Base-by-base conservation (phyloP, 2,888 invertebrate genomes). In the Diadegma fenestrale region DNA sequence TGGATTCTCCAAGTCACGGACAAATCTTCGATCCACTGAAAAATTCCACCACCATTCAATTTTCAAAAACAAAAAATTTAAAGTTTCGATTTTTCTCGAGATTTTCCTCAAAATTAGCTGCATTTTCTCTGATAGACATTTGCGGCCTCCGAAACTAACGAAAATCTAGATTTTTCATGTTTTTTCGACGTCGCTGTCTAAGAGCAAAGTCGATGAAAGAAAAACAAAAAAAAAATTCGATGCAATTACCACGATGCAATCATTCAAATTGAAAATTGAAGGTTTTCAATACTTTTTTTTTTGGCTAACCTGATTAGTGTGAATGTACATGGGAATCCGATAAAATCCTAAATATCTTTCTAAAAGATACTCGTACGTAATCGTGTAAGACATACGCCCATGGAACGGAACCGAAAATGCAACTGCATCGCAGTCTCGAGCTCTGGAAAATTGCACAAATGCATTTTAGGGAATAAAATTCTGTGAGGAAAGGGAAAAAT, bases 351-450 rank as follows among this genome's bases (percentile, higher is more conserved):
- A 66, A 77, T 77, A 72, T 72, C 77, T 63, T 19, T 82, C 77
- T 54, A 82, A 58, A 37, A 82, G 54, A 41, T 77, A 82, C 54
- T 82, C 82, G 58, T 82, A 82, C n/a, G 54, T 77, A 22, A 82
- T 33, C 14, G 54, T 77, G 48, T 82, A 82, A 22, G 41, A 54
- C 41, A 82, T 51, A 22, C 4, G 77, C 77, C 8, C 43, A 41
- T 33, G 30, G 43, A 7, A 33, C 41, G 22, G 63, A 64, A 82
- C 45, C 12, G 77, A 51, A 37, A 82, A 12, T 14, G 63, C 54
- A 41, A 69, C 69, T n/a, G 71, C 77, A 19, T 82, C 82, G 51
- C 71, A 71, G 33, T 82, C 82, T 71, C 82, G 69, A 8, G 71
- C 64, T 69, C 82, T 82, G 45, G 2, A 22, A 19, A 22, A 51